Conservation (phyloP, 2,113 vertebrate species). For the Oncorhynchus masou region DNA sequence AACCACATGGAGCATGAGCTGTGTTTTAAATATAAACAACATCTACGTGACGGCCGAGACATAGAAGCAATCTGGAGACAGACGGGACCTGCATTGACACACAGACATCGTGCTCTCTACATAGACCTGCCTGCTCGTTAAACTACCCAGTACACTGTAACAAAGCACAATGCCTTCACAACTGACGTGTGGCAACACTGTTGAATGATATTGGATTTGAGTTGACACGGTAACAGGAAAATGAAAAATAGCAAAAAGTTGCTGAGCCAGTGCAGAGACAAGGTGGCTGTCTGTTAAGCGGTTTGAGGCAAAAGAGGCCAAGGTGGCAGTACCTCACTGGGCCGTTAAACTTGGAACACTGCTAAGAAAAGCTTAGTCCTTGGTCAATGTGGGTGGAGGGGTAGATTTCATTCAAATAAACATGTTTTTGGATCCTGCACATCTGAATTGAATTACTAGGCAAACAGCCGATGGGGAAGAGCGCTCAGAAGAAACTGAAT, state of each 20-base stretch:
- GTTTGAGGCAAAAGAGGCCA: constrained; percentile 57
- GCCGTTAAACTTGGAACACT: constrained; percentile 70
- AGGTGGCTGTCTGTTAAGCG: constrained; percentile 60
- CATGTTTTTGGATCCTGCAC: constrained; percentile 79
- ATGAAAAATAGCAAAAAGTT: constrained; percentile 22
- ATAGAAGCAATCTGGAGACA: constrained; percentile 52
- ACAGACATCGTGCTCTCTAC: too few relatives aligned
- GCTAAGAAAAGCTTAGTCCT: constrained; percentile 76
- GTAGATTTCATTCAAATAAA: constrained; percentile 78
- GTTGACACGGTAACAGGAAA: constrained; percentile 43
- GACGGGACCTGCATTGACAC: constrained; percentile 42
- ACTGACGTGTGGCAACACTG: constrained; percentile 41
- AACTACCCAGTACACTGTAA: constrained; percentile 30
- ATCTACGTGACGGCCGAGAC: constrained; percentile 48
- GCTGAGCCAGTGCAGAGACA: constrained; percentile 51
- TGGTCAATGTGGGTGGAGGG: constrained; percentile 71
- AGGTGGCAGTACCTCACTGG: constrained; percentile 69
- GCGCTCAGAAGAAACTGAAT: constrained; percentile 71
- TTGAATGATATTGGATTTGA: constrained; percentile 20
- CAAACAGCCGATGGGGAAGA: constrained; percentile 77
- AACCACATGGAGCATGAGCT: constrained; percentile 64
- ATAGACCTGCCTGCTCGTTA: constrained; percentile 35
- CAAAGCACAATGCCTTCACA: constrained; percentile 18
- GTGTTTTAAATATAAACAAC: constrained; percentile 67
- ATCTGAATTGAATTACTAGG: constrained; percentile 80